Evolutionary conservation across 2,797 vertebrate genomes (phyloP).

Genomic region (Sitta carolinensis): DNA sequence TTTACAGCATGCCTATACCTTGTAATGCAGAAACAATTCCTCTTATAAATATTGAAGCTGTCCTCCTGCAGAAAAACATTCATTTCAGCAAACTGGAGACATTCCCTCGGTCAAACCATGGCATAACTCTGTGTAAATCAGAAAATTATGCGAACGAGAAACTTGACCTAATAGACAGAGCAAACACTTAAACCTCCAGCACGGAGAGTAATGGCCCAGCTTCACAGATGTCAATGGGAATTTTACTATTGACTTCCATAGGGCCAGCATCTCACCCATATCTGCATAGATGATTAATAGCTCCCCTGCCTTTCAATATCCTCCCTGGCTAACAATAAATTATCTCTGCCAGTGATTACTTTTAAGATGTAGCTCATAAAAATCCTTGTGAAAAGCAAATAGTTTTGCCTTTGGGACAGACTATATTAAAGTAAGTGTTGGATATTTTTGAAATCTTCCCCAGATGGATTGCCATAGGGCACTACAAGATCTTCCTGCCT

Average conservation of each 20-base stretch:
- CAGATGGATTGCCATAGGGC: slow-evolving; percentile 39
- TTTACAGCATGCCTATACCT: neutral
- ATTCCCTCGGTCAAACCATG: neutral
- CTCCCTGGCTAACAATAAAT: slow-evolving; percentile 65
- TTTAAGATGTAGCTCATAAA: slow-evolving; percentile 69
- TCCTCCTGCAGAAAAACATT: neutral
- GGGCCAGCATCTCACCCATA: slow-evolving; percentile 50
- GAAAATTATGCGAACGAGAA: neutral
- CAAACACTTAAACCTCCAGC: slow-evolving; percentile 37
- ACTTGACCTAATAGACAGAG: slow-evolving; percentile 19
- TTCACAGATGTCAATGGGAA: slow-evolving; percentile 49
- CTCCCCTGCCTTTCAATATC: slow-evolving; percentile 65
- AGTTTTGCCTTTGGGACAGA: slow-evolving; percentile 65
- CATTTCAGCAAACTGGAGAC: neutral
- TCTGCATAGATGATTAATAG: slow-evolving; percentile 66
- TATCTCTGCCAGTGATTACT: slow-evolving; percentile 67
- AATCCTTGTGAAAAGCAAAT: slow-evolving; percentile 66
- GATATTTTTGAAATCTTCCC: slow-evolving; percentile 49
- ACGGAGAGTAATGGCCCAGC: neutral
- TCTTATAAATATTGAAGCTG: neutral
- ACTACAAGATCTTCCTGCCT: neutral
- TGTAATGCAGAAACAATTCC: neutral
- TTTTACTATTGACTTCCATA: slow-evolving; percentile 61
- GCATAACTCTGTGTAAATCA: neutral
- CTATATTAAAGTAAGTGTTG: slow-evolving; percentile 42